Conservation (phyloP, 2,888 invertebrate species). For the Drosophila vallismaia region DNA sequence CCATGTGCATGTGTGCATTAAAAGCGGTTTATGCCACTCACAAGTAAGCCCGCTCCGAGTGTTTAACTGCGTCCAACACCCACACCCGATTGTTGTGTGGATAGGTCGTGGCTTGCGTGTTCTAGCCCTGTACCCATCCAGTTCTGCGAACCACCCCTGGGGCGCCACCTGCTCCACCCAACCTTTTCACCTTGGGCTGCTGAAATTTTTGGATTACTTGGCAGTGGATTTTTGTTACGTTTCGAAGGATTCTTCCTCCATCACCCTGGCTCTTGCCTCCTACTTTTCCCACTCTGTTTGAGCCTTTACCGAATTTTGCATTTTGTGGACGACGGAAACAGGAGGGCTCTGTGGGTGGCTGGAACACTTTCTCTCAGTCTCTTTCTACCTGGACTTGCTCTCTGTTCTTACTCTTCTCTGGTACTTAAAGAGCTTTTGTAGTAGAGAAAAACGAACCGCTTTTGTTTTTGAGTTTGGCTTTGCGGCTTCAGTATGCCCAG, state of each 20-base stretch:
- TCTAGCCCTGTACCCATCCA: conserved; percentile 1
- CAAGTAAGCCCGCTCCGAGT: conserved; percentile 61
- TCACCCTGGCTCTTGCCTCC: not conserved
- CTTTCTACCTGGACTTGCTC: conserved; percentile 13
- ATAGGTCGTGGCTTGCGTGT: conserved; percentile 75
- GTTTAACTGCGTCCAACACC: conserved; percentile 52
- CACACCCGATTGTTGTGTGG: conserved; percentile 77
- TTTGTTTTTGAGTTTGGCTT: conserved; percentile 9
- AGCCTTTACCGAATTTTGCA: conserved; percentile 66
- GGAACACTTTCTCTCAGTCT: conserved; percentile 24
- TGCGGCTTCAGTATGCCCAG: conserved; percentile 69
- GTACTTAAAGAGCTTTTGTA: conserved; percentile 66
- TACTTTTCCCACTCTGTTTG: conserved; percentile 15
- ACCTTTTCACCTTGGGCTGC: conserved; percentile 37
- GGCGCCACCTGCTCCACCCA: conserved; percentile 19
- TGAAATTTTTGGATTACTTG: conserved; percentile 72
- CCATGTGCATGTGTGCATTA: conserved; percentile 57
- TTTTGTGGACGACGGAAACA: conserved; percentile 47
- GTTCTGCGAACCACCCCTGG: not conserved
- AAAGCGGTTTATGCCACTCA: conserved; percentile 75
- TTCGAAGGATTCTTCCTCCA: conserved; percentile 43
- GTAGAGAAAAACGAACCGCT: conserved; percentile 71
- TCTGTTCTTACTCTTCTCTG: conserved; percentile 25
- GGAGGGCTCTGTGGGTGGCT: conserved; percentile 16
- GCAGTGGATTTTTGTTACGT: conserved; percentile 72